A percentile compares a stretch with the other conserved stretches of the same genome.
Conservation (phyloP, 2,113 vertebrate genomes). For the Sapajus apella region DNA sequence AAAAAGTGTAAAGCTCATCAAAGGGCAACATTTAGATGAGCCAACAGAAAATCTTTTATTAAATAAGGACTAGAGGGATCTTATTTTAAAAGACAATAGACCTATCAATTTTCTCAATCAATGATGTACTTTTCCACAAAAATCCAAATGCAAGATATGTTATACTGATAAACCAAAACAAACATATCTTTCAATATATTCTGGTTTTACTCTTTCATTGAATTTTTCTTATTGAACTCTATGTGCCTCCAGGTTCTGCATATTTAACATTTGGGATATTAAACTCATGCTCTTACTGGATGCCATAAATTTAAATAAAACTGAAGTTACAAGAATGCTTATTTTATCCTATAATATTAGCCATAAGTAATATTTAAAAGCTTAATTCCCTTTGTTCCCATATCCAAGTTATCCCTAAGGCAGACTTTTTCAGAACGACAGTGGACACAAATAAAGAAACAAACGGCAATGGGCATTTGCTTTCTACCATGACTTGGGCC, state of each 20-base stretch:
- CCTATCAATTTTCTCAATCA: slow-evolving; percentile 19
- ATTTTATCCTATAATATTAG: background rate
- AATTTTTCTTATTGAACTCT: background rate
- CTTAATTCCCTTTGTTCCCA: background rate
- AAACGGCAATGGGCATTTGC: background rate
- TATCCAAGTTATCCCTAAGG: background rate
- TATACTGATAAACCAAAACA: background rate
- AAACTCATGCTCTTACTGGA: background rate
- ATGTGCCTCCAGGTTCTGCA: background rate
- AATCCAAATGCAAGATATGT: background rate
- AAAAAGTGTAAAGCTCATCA: slow-evolving; percentile 37
- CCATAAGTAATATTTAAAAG: background rate
- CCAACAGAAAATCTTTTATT: slow-evolving; percentile 47
- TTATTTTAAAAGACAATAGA: slow-evolving; percentile 39
- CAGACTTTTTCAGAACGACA: background rate
- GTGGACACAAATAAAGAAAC: background rate
- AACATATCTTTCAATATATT: background rate
- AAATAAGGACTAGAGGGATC: slow-evolving; percentile 22
- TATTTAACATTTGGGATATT: background rate
- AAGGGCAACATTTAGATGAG: slow-evolving; percentile 65
- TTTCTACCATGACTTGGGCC: background rate
- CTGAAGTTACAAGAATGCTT: background rate
- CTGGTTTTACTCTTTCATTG: background rate
- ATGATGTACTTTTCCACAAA: slow-evolving; percentile 13
- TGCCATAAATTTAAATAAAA: background rate